phyloP scores from a whole-genome alignment of 2,797 vertebrate genomes.

The Erithacus rubecula region DNA sequence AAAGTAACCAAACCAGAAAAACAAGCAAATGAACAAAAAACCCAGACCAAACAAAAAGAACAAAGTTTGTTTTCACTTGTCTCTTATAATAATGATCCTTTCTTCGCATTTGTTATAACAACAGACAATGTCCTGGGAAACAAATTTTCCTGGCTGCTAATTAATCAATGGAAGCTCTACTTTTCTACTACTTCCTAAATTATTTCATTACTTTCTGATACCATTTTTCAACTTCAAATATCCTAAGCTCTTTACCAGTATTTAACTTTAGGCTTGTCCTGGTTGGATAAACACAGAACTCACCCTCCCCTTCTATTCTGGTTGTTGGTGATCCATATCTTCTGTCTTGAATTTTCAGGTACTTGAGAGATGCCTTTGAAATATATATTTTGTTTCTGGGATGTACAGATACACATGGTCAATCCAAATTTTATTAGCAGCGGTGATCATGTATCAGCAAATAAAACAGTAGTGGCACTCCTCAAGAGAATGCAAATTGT shows the following conservation, averaged over 20 bases:
- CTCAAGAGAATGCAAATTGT: neutral
- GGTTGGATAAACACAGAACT: neutral
- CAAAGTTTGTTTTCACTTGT: neutral
- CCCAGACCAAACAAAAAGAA: neutral
- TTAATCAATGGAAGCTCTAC: neutral
- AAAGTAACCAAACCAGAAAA: neutral
- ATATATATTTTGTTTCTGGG: neutral
- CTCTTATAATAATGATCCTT: neutral
- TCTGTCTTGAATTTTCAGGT: neutral
- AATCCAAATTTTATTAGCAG: neutral
- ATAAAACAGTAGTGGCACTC: neutral
- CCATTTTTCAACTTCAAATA: neutral
- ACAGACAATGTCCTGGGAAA: neutral
- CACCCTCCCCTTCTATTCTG: accelerated
- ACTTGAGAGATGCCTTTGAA: neutral
- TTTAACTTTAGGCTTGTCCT: neutral
- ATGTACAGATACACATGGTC: accelerated
- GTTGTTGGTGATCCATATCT: neutral
- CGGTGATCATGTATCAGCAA: neutral
- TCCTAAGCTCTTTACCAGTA: neutral
- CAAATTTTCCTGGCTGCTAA: neutral
- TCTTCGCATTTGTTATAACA: neutral
- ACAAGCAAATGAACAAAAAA: neutral
- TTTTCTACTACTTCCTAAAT: neutral
- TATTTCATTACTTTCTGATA: neutral